A percentile compares a stretch with the other conserved stretches of the same genome.
phyloP scores from a whole-genome alignment of 1,140 invertebrate genomes.

The Drosophila orena region DNA sequence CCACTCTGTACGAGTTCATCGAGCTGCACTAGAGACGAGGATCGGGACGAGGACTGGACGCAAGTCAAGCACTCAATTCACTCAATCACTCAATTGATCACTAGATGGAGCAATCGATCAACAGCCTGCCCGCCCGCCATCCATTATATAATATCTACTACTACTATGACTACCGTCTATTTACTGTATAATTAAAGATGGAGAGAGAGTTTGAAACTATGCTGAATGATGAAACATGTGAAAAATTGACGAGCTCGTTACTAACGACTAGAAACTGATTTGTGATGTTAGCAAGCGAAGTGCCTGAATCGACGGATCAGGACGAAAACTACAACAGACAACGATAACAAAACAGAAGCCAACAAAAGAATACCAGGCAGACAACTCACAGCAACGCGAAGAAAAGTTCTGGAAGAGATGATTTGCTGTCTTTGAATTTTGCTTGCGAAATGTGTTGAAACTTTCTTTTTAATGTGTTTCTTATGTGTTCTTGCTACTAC shows the following conservation, averaged over 20 bases:
- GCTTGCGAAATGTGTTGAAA: constrained; percentile 68
- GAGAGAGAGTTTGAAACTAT: constrained; percentile 49
- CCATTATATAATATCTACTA: constrained; percentile 51
- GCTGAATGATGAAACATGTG: constrained; percentile 2
- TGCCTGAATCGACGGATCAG: constrained; percentile 47
- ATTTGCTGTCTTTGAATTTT: constrained; percentile 51
- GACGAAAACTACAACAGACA: constrained; percentile 40
- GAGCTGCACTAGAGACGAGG: constrained; percentile 72
- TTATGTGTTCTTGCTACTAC: constrained; percentile 75
- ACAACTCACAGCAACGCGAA: constrained; percentile 30
- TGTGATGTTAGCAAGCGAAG: constrained; percentile 80
- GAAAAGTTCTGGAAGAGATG: constrained; percentile 26
- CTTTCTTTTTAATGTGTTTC: constrained; percentile 57
- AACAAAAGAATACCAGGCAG: constrained; percentile 21
- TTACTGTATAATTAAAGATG: constrained; percentile 49
- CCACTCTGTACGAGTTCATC: constrained; percentile 77
- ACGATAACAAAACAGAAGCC: constrained; percentile 51
- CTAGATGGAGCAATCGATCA: constrained; percentile 14
- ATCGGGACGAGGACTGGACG: constrained; percentile 30
- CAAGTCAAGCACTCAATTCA: constrained; percentile 55
- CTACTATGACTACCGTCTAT: constrained; percentile 58
- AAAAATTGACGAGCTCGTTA: constrained; percentile 52
- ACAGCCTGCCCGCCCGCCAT: constrained; percentile 63
- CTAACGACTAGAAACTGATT: constrained; percentile 77
- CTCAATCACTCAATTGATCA: constrained; percentile 30